These are phyloP conservation scores for Lithodes maja DNA, from an alignment of 2,888 invertebrate species.

Conservation along the genomic window DNA sequence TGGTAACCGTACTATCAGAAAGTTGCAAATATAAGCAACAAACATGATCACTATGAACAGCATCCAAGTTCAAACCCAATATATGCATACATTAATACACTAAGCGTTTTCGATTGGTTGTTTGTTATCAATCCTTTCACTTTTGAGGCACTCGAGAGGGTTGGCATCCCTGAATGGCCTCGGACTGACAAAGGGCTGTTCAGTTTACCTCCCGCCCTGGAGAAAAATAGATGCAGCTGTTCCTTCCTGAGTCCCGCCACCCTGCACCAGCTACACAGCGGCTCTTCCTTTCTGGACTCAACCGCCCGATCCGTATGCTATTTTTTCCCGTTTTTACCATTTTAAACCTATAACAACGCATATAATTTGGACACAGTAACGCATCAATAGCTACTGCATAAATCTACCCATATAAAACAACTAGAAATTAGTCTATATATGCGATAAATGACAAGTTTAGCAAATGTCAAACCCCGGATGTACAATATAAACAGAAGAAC, in stretches of 20 bases:
- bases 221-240: conserved; percentile 67
- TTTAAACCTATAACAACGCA: not conserved
- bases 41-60: too few species aligned
- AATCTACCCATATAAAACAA: not conserved
- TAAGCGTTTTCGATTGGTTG: too few species aligned
- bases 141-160: conserved; percentile 1
- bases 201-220: conserved; percentile 52
- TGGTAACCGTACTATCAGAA: too few species aligned
- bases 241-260: conserved; percentile 2
- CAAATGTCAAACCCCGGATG: conserved; percentile 37
- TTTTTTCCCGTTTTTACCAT: not conserved
- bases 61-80: too few species aligned
- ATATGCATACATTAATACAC: too few species aligned
- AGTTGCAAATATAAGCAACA: too few species aligned
- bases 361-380: not conserved
- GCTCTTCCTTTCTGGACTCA: conserved; percentile 42
- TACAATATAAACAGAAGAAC: conserved; percentile 67
- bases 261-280: conserved; percentile 31
- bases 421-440: not conserved
- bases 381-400: not conserved
- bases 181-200: conserved; percentile 65
- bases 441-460: not conserved
- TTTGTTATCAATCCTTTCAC: too few species aligned
- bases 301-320: not conserved
- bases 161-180: conserved; percentile 59